Conservation (phyloP, 2,888 invertebrate species). For the Liopterus haemorrhoidalis region DNA sequence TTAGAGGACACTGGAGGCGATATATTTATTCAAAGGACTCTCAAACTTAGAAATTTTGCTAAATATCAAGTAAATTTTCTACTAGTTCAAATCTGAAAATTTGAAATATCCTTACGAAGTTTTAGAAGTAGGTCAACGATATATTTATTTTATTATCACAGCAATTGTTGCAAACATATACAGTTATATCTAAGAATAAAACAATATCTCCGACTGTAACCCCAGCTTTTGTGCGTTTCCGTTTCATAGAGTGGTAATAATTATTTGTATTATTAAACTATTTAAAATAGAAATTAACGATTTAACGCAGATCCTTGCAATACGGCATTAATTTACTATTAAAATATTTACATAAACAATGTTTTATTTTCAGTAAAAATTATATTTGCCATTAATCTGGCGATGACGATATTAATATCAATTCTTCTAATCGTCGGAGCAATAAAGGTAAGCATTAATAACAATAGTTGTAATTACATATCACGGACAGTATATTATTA, state of each 20-base stretch:
- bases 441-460: constrained; percentile 57
- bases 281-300: neutral
- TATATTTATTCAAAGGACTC: too few relatives aligned
- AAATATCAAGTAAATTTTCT: too few relatives aligned
- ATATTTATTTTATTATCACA: too few relatives aligned
- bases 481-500: neutral
- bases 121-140: too few relatives aligned
- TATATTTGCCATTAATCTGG: constrained; percentile 70
- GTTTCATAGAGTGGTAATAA: constrained; percentile 6
- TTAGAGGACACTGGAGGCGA: too few relatives aligned
- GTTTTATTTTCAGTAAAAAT: constrained; percentile 60
- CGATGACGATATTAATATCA: constrained; percentile 78
- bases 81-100: too few relatives aligned
- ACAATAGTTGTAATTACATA: constrained; percentile 20
- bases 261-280: constrained; percentile 14
- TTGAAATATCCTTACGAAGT: too few relatives aligned
- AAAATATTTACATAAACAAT: neutral
- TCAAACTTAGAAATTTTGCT: too few relatives aligned
- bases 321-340: neutral
- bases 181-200: too few relatives aligned
- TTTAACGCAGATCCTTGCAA: neutral
- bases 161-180: too few relatives aligned
- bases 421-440: constrained; percentile 68
- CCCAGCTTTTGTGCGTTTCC: too few relatives aligned
- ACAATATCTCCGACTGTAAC: too few relatives aligned